These are phyloP conservation scores for Lycaena phlaeas DNA, from an alignment of 2,888 invertebrate genomes.

Conservation along the genomic window DNA sequence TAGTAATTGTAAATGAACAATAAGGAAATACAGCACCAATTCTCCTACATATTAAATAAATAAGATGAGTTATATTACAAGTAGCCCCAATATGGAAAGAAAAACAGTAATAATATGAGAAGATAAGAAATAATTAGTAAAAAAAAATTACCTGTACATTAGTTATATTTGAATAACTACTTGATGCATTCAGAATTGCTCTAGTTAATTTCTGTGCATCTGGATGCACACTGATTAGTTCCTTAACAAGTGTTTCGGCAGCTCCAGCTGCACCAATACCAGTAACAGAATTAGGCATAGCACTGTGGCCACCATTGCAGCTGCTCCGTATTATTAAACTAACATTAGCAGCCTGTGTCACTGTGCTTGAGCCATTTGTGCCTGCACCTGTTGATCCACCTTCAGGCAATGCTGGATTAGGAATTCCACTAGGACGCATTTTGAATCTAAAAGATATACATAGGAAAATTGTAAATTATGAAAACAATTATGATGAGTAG, in stretches of 20 bases:
- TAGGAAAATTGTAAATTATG: background rate
- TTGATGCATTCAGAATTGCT: conserved; percentile 67
- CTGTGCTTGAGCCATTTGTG: conserved; percentile 29
- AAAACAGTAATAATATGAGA: too few relatives aligned
- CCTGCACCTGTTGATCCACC: conserved; percentile 56
- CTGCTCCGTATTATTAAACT: conserved; percentile 43
- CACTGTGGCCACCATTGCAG: conserved; percentile 51
- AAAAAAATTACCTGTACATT: conserved; percentile 65
- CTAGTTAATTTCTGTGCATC: conserved; percentile 68
- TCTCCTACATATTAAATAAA: too few relatives aligned
- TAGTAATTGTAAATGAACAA: too few relatives aligned
- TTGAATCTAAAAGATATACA: conserved; percentile 49
- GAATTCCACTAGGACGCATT: conserved; percentile 58
- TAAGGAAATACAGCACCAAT: too few relatives aligned
- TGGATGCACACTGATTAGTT: conserved; percentile 57
- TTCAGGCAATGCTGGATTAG: conserved; percentile 62
- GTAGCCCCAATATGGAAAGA: too few relatives aligned
- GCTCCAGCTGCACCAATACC: conserved; percentile 51
- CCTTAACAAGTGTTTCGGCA: conserved; percentile 51
- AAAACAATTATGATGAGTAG: too few relatives aligned
- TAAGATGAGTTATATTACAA: too few relatives aligned
- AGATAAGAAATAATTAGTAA: too few relatives aligned
- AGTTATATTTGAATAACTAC: conserved; percentile 58
- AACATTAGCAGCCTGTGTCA: conserved; percentile 38
- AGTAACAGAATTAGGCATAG: conserved; percentile 40